A percentile compares a stretch with the other conserved stretches of the same genome.
Conservation (phyloP, 2,888 invertebrate species). For the Latrodectus elegans region DNA sequence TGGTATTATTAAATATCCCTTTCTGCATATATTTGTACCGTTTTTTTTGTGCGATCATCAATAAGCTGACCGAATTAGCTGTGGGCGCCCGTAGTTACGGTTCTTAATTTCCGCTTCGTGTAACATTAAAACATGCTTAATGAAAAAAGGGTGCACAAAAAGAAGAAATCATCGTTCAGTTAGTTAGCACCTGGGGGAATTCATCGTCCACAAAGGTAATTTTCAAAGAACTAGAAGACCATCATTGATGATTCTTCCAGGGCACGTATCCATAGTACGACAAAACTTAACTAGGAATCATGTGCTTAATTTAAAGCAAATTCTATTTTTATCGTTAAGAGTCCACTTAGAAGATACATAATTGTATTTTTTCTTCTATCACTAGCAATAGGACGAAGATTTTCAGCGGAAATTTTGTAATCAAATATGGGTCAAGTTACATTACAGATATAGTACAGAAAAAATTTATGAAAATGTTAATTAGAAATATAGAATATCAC, state of each 20-base stretch:
- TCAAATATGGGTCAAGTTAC: too few relatives aligned
- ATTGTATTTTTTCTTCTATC: too few relatives aligned
- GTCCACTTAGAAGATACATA: too few relatives aligned
- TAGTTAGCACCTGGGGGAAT: slow-evolving; percentile 19
- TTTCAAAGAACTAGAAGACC: not conserved
- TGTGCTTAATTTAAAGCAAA: too few relatives aligned
- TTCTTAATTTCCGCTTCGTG: slow-evolving; percentile 55
- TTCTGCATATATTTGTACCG: slow-evolving; percentile 5
- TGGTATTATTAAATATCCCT: slow-evolving; percentile 49
- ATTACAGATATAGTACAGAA: too few relatives aligned
- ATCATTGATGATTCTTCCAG: not conserved
- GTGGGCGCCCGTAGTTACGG: slow-evolving; percentile 29
- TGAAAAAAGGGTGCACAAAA: slow-evolving; percentile 20
- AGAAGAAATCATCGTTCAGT: not conserved
- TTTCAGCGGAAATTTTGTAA: too few relatives aligned
- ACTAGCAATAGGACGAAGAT: too few relatives aligned
- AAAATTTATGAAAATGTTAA: too few relatives aligned
- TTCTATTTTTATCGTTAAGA: too few relatives aligned
- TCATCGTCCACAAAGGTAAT: slow-evolving; percentile 17
- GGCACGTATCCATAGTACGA: not conserved
- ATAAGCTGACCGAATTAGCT: slow-evolving; percentile 44
- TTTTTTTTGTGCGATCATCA: slow-evolving; percentile 45
- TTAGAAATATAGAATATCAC: too few relatives aligned
- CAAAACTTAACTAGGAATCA: not conserved
- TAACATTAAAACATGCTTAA: slow-evolving; percentile 41